phyloP scores from a whole-genome alignment of 37 sponge, comb jelly and placozoan species.

The Halisarca cf. caerulea region DNA sequence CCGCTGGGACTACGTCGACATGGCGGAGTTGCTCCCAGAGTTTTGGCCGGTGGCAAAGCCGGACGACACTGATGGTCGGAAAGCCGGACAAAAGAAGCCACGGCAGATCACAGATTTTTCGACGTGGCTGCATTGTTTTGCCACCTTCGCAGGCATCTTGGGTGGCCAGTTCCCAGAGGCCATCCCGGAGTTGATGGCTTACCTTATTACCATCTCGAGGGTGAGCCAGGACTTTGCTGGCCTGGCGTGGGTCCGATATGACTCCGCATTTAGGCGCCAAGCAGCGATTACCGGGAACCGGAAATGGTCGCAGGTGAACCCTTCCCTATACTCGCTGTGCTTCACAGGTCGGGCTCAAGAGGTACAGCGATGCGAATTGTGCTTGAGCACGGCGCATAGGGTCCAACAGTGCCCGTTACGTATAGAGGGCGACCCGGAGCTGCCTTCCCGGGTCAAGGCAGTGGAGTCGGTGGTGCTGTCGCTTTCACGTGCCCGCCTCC shows the following conservation, averaged over 20 bases:
- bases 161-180: constrained; percentile 1
- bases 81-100: background rate
- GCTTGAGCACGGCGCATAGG: background rate
- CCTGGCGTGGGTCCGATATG: constrained; percentile 31
- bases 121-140: constrained; percentile 58
- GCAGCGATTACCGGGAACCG: no score
- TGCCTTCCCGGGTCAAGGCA: no score
- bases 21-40: background rate
- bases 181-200: constrained; percentile 34
- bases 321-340: constrained; percentile 33
- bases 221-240: constrained; percentile 24
- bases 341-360: constrained; percentile 27
- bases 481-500: background rate
- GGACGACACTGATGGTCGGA: background rate
- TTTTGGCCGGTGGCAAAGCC: background rate
- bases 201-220: constrained; percentile 22
- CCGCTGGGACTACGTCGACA: background rate
- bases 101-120: constrained; percentile 41
- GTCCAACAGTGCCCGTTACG: no score
- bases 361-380: background rate
- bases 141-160: constrained; percentile 15
- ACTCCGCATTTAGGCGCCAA: constrained; percentile 47
- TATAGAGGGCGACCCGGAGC: constrained; percentile 6
- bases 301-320: constrained; percentile 38
- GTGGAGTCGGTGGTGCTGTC: constrained; percentile 5